Base-by-base conservation (phyloP, 1,140 invertebrate species). In the Probaryconus sp. region DNA sequence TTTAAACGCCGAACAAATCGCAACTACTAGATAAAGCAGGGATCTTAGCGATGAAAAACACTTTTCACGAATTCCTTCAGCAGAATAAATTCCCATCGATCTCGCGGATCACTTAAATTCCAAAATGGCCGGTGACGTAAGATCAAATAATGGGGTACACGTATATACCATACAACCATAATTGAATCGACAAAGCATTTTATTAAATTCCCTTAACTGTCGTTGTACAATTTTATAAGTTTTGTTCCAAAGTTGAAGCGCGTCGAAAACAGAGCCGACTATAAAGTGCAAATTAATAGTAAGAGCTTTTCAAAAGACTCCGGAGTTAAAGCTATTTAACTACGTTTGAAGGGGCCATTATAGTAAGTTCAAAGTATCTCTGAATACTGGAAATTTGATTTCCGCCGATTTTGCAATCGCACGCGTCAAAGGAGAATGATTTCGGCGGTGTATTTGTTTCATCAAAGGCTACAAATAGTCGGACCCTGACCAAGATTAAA, bases 371-470 rank as follows among this genome's bases (percentile, higher is more conserved):
- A 72, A 72, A 72, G 53, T 64, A 58, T 43, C 60, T 51, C 60
- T 51, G 60, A 72, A 60, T 56, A 40, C 51, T 45, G 43, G 45
- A 45, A 55, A 65, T 60, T 72, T 65, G 69, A 65, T 65, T 72
- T 53, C 61, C 53, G 51, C 53, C 51, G 53, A 72, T 72, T 72
- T 72, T 35, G 33, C 55, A 26, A 72, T 72, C 51, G 45, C 69
- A 40, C 47, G 47, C 69, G 47, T 73, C 70, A 73, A 73, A 73
- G 48, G 70, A 53, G 55, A 67, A 61, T 65, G 38, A 72, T 73
- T 72, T 55, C 20, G 48, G 47, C 33, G 47, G 55, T 47, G 37
- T 65, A 55, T 73, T 67, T 67, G 60, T 60, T 72, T 65, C 53
- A 72, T 72, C 69, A 72, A 72, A 72, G 45, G 51, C 58, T 61